These are phyloP conservation scores for Chelon auratus DNA, from an alignment of 2,797 vertebrate species.

Conservation along the genomic window DNA sequence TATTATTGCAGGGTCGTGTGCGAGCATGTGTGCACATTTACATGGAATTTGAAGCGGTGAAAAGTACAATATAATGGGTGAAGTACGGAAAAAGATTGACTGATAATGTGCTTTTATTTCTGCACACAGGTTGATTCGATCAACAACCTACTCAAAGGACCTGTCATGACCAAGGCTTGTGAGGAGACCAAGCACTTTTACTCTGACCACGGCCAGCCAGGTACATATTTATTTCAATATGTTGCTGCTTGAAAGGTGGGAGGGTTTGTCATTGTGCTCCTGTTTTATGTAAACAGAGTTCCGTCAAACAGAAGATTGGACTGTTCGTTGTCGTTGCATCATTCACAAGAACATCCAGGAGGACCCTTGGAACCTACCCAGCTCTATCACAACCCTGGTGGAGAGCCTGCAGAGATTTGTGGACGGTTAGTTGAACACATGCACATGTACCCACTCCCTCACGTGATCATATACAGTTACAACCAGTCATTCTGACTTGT, in stretches of 20 bases:
- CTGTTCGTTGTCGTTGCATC: constrained; percentile 86
- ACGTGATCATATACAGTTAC: not conserved
- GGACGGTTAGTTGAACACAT: constrained; percentile 86
- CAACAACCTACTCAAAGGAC: constrained; percentile 93
- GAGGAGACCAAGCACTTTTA: constrained; percentile 98
- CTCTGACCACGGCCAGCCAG: constrained; percentile 94
- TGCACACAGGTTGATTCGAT: constrained; percentile 94
- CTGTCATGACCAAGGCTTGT: constrained; percentile 93
- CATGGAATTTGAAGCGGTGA: constrained; percentile 9
- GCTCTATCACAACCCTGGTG: constrained; percentile 95
- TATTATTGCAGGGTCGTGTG: constrained; percentile 11
- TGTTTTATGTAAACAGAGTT: constrained; percentile 86
- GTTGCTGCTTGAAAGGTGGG: not conserved
- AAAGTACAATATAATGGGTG: not conserved
- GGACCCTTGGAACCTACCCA: constrained; percentile 99
- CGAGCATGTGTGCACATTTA: constrained; percentile 9
- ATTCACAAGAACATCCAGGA: constrained; percentile 98
- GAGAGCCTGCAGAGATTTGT: constrained; percentile 95
- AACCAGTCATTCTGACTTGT: constrained; percentile 28
- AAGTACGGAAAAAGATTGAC: constrained; percentile 12
- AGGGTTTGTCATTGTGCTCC: not conserved
- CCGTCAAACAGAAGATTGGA: constrained; percentile 94
- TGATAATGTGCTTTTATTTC: constrained; percentile 51
- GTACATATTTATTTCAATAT: constrained; percentile 72
- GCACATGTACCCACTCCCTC: not conserved